These are phyloP conservation scores for Oegoconia quadripuncta DNA, from an alignment of 2,888 invertebrate species.

Conservation along the genomic window DNA sequence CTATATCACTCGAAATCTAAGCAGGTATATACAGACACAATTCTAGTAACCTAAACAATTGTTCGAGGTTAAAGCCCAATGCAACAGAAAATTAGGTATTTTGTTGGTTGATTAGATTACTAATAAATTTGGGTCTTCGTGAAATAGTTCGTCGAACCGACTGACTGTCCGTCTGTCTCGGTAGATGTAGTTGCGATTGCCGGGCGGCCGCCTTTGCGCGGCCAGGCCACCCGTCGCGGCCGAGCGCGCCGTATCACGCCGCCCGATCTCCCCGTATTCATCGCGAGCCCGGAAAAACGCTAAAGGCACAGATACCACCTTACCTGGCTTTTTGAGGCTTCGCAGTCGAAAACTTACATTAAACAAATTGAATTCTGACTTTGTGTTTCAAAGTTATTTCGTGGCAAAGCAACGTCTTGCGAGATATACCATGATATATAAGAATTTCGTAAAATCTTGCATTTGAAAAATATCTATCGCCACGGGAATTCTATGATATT, in stretches of 20 bases:
- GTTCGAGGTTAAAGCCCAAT: too few species aligned
- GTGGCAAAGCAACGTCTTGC: conserved; percentile 24
- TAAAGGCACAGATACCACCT: conserved; percentile 62
- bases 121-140: conserved; percentile 5
- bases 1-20: too few species aligned
- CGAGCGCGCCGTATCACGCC: conserved; percentile 52
- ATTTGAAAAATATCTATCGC: background rate
- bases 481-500: background rate
- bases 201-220: conserved; percentile 33
- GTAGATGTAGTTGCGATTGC: conserved; percentile 43
- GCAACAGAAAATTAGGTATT: too few species aligned
- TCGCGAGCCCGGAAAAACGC: conserved; percentile 56
- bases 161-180: conserved; percentile 20
- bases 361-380: conserved; percentile 64
- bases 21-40: too few species aligned
- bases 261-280: conserved; percentile 71
- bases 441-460: conserved; percentile 3
- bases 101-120: too few species aligned
- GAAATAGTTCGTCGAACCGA: conserved; percentile 6
- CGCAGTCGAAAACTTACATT: conserved; percentile 61
- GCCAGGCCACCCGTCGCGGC: conserved; percentile 32
- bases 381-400: conserved; percentile 47
- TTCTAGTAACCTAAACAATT: too few species aligned
- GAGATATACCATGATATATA: conserved; percentile 14
- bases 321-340: conserved; percentile 61